Conservation (phyloP, 2,797 vertebrate species). For the Paratrypauchen microcephalus region DNA sequence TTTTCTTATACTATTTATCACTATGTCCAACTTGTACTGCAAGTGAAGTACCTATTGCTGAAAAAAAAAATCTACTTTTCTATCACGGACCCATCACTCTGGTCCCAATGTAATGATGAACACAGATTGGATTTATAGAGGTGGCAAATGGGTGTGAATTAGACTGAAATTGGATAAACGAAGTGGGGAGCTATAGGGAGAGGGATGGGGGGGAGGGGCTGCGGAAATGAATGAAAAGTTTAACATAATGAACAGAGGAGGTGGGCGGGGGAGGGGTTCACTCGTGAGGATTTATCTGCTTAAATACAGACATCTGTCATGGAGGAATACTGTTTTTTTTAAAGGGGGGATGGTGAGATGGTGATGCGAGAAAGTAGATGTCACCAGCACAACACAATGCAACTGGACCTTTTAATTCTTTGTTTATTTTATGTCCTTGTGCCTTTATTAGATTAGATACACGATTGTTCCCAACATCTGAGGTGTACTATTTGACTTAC, state of each 20-base stretch:
- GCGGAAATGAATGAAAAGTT: slow-evolving; percentile 77
- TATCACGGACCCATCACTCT: slow-evolving; percentile 52
- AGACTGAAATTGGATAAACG: slow-evolving; percentile 72
- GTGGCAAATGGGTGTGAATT: slow-evolving; percentile 72
- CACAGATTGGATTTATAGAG: slow-evolving; percentile 66
- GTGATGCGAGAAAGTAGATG: slow-evolving; percentile 20
- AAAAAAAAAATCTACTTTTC: slow-evolving; percentile 13
- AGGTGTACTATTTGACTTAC: neutral
- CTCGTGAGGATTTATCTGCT: slow-evolving; percentile 77
- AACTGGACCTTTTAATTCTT: neutral
- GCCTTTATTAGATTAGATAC: neutral
- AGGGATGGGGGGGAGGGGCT: slow-evolving; percentile 40
- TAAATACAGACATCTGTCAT: slow-evolving; percentile 83
- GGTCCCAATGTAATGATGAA: slow-evolving; percentile 60
- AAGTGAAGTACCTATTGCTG: slow-evolving; percentile 5
- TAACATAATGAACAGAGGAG: slow-evolving; percentile 77
- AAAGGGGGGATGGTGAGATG: slow-evolving; percentile 45
- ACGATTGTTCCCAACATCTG: neutral
- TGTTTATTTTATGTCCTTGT: neutral
- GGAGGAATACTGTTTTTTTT: slow-evolving; percentile 57
- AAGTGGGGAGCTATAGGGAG: slow-evolving; percentile 31
- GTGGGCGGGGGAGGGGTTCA: slow-evolving; percentile 32
- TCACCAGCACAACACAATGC: neutral
- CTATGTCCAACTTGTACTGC: neutral
- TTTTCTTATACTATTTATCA: too few species aligned